Evolutionary conservation across 2,113 vertebrate species (phyloP).

Genomic region (Cygnus atratus): DNA sequence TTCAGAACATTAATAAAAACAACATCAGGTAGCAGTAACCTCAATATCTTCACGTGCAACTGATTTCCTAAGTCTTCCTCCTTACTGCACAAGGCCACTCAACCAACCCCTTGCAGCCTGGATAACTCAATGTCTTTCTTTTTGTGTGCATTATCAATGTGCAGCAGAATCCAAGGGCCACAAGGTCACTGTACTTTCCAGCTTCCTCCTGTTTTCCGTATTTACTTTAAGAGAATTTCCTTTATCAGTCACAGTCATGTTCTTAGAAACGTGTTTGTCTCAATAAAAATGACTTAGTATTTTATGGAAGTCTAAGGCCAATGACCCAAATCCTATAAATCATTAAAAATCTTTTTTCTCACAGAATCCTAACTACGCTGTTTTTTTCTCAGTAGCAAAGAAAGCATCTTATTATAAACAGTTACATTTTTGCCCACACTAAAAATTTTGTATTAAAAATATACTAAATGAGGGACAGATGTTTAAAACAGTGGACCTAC

Average conservation of each 20-base stretch:
- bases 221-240: not conserved
- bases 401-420: constrained; percentile 60
- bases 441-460: constrained; percentile 71
- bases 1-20: not conserved
- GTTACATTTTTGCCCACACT: constrained; percentile 55
- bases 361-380: constrained; percentile 8
- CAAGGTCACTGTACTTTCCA: not conserved
- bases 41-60: not conserved
- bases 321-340: constrained; percentile 39
- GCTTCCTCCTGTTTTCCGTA: not conserved
- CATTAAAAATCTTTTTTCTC: constrained; percentile 45
- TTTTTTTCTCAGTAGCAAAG: constrained; percentile 55
- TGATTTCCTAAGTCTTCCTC: not conserved
- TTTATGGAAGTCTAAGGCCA: constrained; percentile 26
- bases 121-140: not conserved
- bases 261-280: constrained; percentile 24
- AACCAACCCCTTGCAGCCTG: not conserved
- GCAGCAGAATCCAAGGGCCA: not conserved
- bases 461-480: constrained; percentile 78
- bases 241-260: not conserved
- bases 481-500: constrained; percentile 67
- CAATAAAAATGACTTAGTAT: constrained; percentile 19
- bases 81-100: not conserved
- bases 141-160: not conserved
- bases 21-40: not conserved